Evolutionary conservation across 1,140 invertebrate species (phyloP), one percentile per base, ranked within the genome.

Genomic region (Cydia fagiglandana): DNA sequence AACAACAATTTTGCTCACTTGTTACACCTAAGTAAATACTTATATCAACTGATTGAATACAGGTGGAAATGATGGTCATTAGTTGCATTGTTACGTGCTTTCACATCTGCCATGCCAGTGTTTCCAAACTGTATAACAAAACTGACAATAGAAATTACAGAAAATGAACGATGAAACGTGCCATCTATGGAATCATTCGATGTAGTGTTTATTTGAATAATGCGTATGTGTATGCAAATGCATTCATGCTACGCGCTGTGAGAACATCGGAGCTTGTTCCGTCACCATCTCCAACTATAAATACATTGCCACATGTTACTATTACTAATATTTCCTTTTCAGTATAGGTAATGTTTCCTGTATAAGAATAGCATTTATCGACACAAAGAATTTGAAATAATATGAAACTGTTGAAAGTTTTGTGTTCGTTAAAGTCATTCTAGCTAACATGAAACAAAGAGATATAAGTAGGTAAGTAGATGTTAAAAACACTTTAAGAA

Each of bases 151-250:
- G 17, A 61, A n/a, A n/a, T n/a, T n/a, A n/a, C n/a, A n/a, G n/a
- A n/a, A n/a, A n/a, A 61, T 24, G 56, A 61, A 24, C 20, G 56
- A 61, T 61, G 56, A 61, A 61, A 24, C 17, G 56, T 61, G 56
- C 56, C 20, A 61, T 56, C 53, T 56, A 56, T 61, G 56, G n/a
- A 61, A 61, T 24, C 56, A 61, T 61, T 61, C 56, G n/a, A 61
- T 24, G 20, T 7, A 61, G 56, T 61, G 20, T 24, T 61, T 61
- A 61, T 24, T 61, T 10, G 7, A 61, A 61, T 61, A 10, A 24
- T 61, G 56, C n/a, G n/a, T 61, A n/a, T 61, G 56, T 61, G 20
- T 61, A 61, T 61, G 56, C 20, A 61, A 24, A 61, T 24, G 20
- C 9, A 61, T n/a, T 61, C 4, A 61, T 61, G 56, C 56, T 24